Percentiles rank a stretch among this genome's conserved stretches.
Conservation (phyloP, 1,140 invertebrate species). For the Neelides sp. region DNA sequence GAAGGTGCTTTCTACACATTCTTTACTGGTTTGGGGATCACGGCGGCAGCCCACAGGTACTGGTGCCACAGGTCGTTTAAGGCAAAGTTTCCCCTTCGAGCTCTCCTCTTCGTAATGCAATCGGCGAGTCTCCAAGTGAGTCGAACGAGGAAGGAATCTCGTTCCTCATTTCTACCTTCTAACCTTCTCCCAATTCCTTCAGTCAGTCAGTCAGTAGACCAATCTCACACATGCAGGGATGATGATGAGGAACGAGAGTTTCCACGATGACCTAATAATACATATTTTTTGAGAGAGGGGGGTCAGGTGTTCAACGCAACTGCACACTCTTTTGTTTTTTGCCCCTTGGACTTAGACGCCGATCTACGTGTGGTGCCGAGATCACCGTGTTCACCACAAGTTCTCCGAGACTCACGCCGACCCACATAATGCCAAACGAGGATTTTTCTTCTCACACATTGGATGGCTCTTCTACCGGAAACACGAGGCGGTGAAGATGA, state of each 20-base stretch:
- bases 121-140: constrained; percentile 66
- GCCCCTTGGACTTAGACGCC: too few species aligned
- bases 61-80: constrained; percentile 82
- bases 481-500: constrained; percentile 74
- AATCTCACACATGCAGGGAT: too few species aligned
- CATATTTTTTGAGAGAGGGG: too few species aligned
- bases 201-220: too few species aligned
- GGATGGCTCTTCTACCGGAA: constrained; percentile 86
- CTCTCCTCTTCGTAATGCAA: constrained; percentile 59
- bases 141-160: constrained; percentile 17
- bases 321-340: constrained; percentile 36
- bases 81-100: constrained; percentile 61
- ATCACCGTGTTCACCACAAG: constrained; percentile 94
- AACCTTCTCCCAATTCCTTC: background rate
- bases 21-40: constrained; percentile 54
- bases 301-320: too few species aligned
- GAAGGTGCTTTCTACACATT: constrained; percentile 29
- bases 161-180: background rate
- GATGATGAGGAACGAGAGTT: too few species aligned
- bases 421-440: constrained; percentile 84
- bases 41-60: constrained; percentile 74
- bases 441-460: constrained; percentile 92
- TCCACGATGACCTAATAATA: too few species aligned
- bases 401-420: constrained; percentile 91
- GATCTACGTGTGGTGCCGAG: constrained; percentile 83